phyloP scores from a whole-genome alignment of 2,797 vertebrate genomes.

The Brachyrhaphis roseni region DNA sequence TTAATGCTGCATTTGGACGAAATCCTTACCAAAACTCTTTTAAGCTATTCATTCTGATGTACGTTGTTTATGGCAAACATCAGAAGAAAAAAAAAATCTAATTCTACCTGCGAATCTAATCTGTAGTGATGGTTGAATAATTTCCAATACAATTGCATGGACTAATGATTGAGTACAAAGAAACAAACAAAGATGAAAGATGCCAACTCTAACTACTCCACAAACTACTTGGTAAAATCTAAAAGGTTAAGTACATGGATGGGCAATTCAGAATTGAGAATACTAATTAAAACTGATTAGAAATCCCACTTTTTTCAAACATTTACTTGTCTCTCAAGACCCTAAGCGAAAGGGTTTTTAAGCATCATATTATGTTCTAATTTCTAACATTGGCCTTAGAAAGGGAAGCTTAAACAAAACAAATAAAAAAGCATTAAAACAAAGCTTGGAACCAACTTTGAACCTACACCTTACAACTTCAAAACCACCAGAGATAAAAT shows the following conservation, averaged over 20 bases:
- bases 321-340: neutral
- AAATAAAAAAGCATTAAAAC: neutral
- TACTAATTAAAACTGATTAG: neutral
- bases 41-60: neutral
- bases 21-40: neutral
- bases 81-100: neutral
- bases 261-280: neutral
- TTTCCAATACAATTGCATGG: neutral
- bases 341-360: neutral
- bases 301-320: neutral
- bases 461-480: neutral
- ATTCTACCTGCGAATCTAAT: neutral
- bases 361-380: neutral
- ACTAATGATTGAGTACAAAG: neutral
- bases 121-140: neutral
- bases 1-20: neutral
- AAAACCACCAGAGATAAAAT: neutral
- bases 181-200: neutral
- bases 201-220: neutral
- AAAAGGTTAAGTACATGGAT: neutral
- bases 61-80: neutral
- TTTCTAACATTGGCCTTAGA: neutral
- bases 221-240: neutral
- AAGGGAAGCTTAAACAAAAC: neutral
- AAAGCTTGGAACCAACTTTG: neutral